These are phyloP conservation scores for Cataglyphis albicans DNA, from an alignment of 2,888 invertebrate genomes.

Conservation along the genomic window DNA sequence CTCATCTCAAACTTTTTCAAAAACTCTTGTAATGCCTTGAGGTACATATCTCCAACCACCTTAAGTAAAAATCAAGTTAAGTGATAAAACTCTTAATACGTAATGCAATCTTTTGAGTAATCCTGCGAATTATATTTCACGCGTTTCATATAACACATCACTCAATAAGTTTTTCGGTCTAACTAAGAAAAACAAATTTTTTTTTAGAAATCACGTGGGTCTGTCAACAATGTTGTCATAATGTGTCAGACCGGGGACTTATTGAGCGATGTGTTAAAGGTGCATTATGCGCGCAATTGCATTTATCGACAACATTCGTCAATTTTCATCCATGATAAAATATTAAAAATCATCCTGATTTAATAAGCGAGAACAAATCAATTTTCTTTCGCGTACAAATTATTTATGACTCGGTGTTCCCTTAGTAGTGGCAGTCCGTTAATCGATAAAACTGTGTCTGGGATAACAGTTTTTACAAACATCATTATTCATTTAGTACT, in stretches of 20 bases:
- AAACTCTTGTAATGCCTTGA: background rate
- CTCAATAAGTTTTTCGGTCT: no score
- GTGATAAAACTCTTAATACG: background rate
- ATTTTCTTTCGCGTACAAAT: slow-evolving; percentile 1
- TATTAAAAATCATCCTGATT: background rate
- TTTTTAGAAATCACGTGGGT: no score
- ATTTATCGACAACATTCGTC: background rate
- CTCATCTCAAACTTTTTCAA: background rate
- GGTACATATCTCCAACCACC: background rate
- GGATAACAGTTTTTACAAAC: slow-evolving; percentile 28
- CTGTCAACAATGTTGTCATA: no score
- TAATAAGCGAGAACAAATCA: background rate
- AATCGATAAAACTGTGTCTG: slow-evolving; percentile 23
- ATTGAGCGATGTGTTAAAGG: no score
- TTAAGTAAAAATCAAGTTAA: slow-evolving; percentile 25
- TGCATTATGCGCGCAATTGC: background rate
- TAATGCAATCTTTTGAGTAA: slow-evolving; percentile 27
- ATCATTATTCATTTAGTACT: slow-evolving; percentile 35
- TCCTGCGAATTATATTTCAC: background rate
- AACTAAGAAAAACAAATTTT: no score
- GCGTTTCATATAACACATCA: background rate
- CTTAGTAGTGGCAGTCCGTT: background rate
- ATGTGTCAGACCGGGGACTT: no score
- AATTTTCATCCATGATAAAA: background rate
- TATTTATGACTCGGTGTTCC: slow-evolving; percentile 18